phyloP scores from a whole-genome alignment of 2,888 invertebrate species.

The Exephanes ischioxanthus region DNA sequence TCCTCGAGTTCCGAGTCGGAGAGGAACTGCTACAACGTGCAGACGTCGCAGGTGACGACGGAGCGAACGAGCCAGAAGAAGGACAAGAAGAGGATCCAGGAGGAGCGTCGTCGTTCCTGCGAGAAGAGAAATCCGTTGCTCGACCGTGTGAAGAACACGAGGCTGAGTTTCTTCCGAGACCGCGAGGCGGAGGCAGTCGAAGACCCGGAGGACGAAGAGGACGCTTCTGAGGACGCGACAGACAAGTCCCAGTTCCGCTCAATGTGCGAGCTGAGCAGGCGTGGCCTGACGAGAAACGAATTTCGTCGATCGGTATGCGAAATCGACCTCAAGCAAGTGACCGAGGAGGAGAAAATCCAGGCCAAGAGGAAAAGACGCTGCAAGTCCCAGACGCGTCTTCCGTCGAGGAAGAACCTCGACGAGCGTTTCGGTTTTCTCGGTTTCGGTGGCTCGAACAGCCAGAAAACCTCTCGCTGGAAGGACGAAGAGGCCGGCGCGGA shows the following conservation, averaged over 20 bases:
- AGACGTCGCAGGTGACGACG: conserved; percentile 85
- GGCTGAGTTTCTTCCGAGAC: conserved; percentile 88
- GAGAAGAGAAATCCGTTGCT: conserved; percentile 90
- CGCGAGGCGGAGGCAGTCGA: conserved; percentile 70
- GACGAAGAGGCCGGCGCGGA: conserved; percentile 67
- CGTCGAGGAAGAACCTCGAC: conserved; percentile 69
- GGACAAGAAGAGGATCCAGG: conserved; percentile 86
- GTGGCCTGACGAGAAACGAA: conserved; percentile 76
- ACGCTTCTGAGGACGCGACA: conserved; percentile 71
- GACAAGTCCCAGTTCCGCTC: conserved; percentile 77
- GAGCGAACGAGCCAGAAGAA: conserved; percentile 86
- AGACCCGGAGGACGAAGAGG: conserved; percentile 70
- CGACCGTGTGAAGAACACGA: conserved; percentile 90
- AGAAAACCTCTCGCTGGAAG: conserved; percentile 66
- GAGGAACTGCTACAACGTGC: conserved; percentile 89
- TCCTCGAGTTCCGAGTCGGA: conserved; percentile 88
- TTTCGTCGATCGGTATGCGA: conserved; percentile 80
- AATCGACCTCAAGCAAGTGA: conserved; percentile 77
- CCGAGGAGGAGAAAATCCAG: conserved; percentile 77
- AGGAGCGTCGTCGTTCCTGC: conserved; percentile 83
- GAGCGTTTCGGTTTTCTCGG: conserved; percentile 78
- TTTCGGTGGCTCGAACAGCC: conserved; percentile 72
- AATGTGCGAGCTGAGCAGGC: conserved; percentile 76
- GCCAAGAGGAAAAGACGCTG: conserved; percentile 80
- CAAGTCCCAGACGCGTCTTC: conserved; percentile 81